These are phyloP conservation scores for Dimorphilus gyrociliatus DNA, from an alignment of 2,888 invertebrate species.

Conservation along the genomic window DNA sequence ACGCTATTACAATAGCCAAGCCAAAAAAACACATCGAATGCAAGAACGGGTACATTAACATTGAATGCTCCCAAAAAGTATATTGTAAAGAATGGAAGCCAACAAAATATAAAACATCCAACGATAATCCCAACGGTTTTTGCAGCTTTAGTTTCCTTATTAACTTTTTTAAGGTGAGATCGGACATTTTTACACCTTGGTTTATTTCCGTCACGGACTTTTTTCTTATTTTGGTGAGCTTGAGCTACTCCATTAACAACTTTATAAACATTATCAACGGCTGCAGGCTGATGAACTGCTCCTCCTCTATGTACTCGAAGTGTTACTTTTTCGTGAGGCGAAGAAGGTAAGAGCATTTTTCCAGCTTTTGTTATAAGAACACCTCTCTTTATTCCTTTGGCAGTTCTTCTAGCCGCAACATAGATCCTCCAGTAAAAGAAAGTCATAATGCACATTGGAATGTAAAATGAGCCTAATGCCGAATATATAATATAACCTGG, in stretches of 20 bases:
- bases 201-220: conserved; percentile 3
- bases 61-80: conserved; percentile 69
- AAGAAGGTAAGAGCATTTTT: conserved; percentile 3
- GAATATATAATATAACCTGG: conserved; percentile 88
- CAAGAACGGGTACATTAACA: conserved; percentile 57
- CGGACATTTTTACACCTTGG: conserved; percentile 54
- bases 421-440: conserved; percentile 97
- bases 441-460: conserved; percentile 92
- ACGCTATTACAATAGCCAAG: conserved; percentile 93
- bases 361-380: conserved; percentile 16
- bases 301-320: conserved; percentile 70
- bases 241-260: too few species aligned
- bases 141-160: conserved; percentile 87
- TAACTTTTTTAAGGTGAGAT: conserved; percentile 61
- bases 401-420: conserved; percentile 53
- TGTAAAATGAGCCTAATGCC: conserved; percentile 90
- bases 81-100: conserved; percentile 91
- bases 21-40: conserved; percentile 87
- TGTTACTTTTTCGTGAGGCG: conserved; percentile 44
- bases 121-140: conserved; percentile 92
- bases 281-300: too few species aligned
- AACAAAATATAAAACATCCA: conserved; percentile 87
- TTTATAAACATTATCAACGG: too few species aligned
- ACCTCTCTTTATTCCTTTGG: conserved; percentile 24
- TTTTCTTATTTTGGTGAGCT: too few species aligned